A percentile compares a stretch with the other conserved stretches of the same genome.
These are phyloP conservation scores for Hipparchia sbordonii DNA, from an alignment of 2,888 invertebrate genomes.

Conservation along the genomic window DNA sequence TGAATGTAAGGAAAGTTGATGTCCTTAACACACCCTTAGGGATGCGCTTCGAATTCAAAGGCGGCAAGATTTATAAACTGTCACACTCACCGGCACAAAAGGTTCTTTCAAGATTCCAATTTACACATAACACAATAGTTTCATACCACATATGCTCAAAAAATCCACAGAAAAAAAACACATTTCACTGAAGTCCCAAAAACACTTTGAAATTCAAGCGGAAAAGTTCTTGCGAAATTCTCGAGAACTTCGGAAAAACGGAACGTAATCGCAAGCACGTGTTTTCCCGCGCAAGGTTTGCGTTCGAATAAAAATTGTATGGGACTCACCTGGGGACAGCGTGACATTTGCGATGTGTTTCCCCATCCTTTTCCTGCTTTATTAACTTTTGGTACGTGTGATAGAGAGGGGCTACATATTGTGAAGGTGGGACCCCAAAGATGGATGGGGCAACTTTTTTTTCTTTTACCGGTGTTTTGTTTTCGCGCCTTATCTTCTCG, in stretches of 20 bases:
- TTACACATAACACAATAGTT: slow-evolving; percentile 63
- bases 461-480: slow-evolving; percentile 62
- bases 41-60: slow-evolving; percentile 20
- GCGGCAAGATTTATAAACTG: slow-evolving; percentile 12
- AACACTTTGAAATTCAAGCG: slow-evolving; percentile 25
- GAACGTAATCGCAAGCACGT: slow-evolving; percentile 60
- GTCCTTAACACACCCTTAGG: background rate
- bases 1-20: slow-evolving; percentile 8
- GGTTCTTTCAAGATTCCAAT: slow-evolving; percentile 57
- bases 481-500: slow-evolving; percentile 70
- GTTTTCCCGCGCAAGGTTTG: slow-evolving; percentile 77
- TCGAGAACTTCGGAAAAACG: slow-evolving; percentile 53
- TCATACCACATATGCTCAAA: slow-evolving; percentile 50
- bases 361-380: slow-evolving; percentile 51
- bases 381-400: slow-evolving; percentile 36
- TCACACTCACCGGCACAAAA: slow-evolving; percentile 66
- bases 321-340: slow-evolving; percentile 70
- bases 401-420: slow-evolving; percentile 52
- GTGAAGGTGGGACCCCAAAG: slow-evolving; percentile 69
- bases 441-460: slow-evolving; percentile 60
- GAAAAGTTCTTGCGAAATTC: slow-evolving; percentile 29
- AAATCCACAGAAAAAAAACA: slow-evolving; percentile 57
- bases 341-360: slow-evolving; percentile 63
- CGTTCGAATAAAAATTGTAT: slow-evolving; percentile 71
- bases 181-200: slow-evolving; percentile 49